A percentile compares a stretch with the other conserved stretches of the same genome.
These are phyloP conservation scores for Ophion slaviceki DNA, from an alignment of 2,888 invertebrate species.

Conservation along the genomic window DNA sequence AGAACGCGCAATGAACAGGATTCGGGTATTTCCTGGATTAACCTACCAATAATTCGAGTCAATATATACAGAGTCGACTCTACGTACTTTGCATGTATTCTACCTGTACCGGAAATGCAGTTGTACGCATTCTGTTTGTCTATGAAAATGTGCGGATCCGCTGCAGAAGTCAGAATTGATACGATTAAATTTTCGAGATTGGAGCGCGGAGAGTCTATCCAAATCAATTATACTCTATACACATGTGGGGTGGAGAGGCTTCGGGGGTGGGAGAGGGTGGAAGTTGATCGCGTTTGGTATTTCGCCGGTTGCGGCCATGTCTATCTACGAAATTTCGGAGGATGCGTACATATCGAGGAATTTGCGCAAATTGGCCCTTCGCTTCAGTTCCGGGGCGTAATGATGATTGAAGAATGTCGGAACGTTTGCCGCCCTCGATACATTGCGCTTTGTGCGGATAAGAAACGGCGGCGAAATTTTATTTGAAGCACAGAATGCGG, in stretches of 20 bases:
- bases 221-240: conserved; percentile 31
- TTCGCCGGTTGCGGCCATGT: background rate
- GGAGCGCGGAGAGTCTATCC: background rate
- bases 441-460: background rate
- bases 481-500: background rate
- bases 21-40: conserved; percentile 53
- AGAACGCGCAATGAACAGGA: background rate
- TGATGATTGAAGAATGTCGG: background rate
- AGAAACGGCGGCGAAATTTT: background rate
- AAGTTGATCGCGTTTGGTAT: background rate
- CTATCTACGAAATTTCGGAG: background rate
- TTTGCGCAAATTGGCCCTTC: background rate
- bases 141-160: conserved; percentile 39
- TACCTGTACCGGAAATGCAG: conserved; percentile 4
- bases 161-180: conserved; percentile 26
- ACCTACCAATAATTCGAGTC: conserved; percentile 58
- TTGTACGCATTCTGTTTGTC: conserved; percentile 33
- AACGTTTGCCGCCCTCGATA: background rate
- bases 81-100: conserved; percentile 1
- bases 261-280: background rate
- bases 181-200: conserved; percentile 29
- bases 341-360: background rate
- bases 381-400: background rate
- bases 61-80: conserved; percentile 17
- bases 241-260: background rate